These are phyloP conservation scores for Mungos mungo DNA, from an alignment of 2,113 vertebrate species.

Conservation along the genomic window DNA sequence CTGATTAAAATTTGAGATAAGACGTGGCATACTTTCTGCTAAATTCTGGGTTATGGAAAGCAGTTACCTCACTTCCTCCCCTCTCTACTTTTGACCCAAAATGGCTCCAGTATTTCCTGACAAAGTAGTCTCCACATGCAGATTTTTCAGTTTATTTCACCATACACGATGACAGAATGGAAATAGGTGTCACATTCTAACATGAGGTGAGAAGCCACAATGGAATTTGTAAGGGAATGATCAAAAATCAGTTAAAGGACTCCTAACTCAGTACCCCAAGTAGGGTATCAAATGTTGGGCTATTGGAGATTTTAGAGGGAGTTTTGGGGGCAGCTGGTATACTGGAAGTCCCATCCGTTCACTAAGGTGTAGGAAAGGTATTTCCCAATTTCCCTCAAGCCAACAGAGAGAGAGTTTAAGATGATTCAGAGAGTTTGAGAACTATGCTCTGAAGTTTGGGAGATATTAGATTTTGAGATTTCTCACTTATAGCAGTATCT, in stretches of 20 bases:
- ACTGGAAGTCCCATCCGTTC: background rate
- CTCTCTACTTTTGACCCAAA: background rate
- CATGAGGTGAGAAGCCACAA: background rate
- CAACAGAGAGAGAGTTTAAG: background rate
- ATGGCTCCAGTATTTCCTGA: background rate
- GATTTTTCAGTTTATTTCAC: background rate
- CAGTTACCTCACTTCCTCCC: background rate
- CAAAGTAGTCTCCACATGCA: background rate
- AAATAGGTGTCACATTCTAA: background rate
- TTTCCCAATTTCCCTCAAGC: background rate
- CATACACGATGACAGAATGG: background rate
- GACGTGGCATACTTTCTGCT: background rate
- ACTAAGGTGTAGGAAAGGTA: background rate
- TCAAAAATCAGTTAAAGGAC: background rate
- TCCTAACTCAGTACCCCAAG: background rate
- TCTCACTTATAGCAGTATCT: background rate
- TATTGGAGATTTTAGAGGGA: background rate
- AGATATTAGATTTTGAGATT: background rate
- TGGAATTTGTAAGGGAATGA: background rate
- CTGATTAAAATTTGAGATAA: slow-evolving; percentile 34
- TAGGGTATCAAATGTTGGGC: background rate
- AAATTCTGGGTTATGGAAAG: slow-evolving; percentile 18
- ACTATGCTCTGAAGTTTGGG: background rate
- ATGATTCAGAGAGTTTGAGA: background rate
- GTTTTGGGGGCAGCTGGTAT: background rate